Percentiles rank a stretch among this genome's conserved stretches.
Evolutionary conservation across 2,888 invertebrate genomes (phyloP).

Genomic region (Pristionchus maxplancki): DNA sequence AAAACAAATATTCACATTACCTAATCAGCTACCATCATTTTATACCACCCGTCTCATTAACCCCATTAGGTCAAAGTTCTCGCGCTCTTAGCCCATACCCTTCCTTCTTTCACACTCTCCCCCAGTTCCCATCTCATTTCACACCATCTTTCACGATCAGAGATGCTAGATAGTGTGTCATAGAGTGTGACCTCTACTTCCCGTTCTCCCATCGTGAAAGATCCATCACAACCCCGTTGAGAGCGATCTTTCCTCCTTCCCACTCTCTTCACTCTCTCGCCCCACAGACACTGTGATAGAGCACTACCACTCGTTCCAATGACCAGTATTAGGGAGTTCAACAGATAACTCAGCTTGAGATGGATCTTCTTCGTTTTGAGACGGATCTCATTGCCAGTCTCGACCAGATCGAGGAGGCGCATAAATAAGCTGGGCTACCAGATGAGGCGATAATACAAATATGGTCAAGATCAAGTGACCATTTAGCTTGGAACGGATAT

Average conservation of each 20-base stretch:
- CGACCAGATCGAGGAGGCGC: background rate
- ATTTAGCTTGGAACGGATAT: too few species aligned
- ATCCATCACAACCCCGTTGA: constrained; percentile 16
- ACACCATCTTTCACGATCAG: too few species aligned
- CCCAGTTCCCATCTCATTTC: background rate
- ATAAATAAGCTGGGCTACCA: too few species aligned
- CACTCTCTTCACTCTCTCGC: too few species aligned
- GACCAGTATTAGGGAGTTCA: background rate
- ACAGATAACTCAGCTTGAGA: background rate
- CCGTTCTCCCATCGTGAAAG: background rate
- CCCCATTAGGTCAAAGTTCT: background rate
- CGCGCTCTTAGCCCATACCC: background rate
- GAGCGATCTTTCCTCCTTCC: constrained; percentile 7
- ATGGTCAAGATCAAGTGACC: too few species aligned
- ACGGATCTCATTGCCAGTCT: background rate
- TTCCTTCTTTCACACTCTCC: background rate
- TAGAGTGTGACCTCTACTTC: background rate
- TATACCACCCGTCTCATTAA: too few species aligned
- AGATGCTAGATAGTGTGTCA: too few species aligned
- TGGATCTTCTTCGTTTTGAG: background rate
- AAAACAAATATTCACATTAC: too few species aligned
- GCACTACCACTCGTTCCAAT: background rate
- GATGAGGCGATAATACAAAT: too few species aligned
- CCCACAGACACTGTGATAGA: too few species aligned
- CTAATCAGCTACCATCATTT: too few species aligned